Conservation (phyloP, 2,888 invertebrate genomes). For the Leucozona laternaria region DNA sequence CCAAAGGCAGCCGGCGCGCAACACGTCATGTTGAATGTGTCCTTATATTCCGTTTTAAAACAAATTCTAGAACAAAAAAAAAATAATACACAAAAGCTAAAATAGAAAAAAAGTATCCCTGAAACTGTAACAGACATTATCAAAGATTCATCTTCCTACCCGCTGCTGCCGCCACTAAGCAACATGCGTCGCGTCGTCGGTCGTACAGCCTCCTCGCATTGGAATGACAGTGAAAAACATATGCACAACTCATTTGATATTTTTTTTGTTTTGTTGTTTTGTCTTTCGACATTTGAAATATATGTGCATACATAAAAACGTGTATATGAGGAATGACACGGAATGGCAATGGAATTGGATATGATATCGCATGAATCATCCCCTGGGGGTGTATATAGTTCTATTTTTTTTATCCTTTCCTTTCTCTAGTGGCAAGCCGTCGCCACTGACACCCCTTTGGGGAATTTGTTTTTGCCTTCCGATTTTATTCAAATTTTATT, state of each 20-base stretch:
- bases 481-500: slow-evolving; percentile 45
- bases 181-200: too few species aligned
- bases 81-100: neutral
- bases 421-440: slow-evolving; percentile 61
- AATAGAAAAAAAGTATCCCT: slow-evolving; percentile 34
- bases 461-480: slow-evolving; percentile 28
- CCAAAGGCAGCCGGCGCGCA: slow-evolving; percentile 26
- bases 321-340: slow-evolving; percentile 41
- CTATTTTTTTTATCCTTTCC: slow-evolving; percentile 46
- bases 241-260: slow-evolving; percentile 65
- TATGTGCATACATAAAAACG: neutral
- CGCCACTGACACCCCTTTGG: slow-evolving; percentile 57
- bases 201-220: neutral
- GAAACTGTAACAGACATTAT: slow-evolving; percentile 67
- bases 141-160: slow-evolving; percentile 62
- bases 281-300: neutral
- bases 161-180: slow-evolving; percentile 9
- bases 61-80: slow-evolving; percentile 21
- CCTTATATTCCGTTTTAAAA: slow-evolving; percentile 32
- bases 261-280: neutral
- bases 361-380: slow-evolving; percentile 69
- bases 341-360: slow-evolving; percentile 74
- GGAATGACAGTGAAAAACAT: slow-evolving; percentile 50
- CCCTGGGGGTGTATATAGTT: slow-evolving; percentile 53
- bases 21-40: slow-evolving; percentile 31